Percentiles rank a stretch among this genome's conserved stretches.
Conservation (phyloP, 2,888 invertebrate genomes). For the Strigamia crassipes region DNA sequence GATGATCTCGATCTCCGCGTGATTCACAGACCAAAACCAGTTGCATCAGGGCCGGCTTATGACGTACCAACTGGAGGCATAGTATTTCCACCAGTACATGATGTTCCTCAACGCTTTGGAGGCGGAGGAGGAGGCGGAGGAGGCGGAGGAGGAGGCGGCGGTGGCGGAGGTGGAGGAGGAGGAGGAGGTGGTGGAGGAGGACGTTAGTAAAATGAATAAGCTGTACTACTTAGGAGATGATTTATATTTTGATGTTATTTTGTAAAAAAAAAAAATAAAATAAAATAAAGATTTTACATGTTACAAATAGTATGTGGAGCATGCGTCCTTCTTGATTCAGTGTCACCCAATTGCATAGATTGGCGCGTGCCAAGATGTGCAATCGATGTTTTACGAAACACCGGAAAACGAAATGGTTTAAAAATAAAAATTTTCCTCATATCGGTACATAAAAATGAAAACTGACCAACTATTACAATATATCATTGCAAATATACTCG, state of each 20-base stretch:
- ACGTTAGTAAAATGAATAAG: not conserved
- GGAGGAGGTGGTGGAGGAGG: not conserved
- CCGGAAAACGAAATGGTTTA: not conserved
- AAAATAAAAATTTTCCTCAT: not conserved
- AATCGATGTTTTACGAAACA: not conserved
- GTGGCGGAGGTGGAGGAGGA: not conserved
- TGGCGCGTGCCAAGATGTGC: not conserved
- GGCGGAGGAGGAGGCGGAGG: not conserved
- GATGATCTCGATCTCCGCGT: not conserved
- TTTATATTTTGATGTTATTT: not conserved
- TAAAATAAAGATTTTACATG: not conserved
- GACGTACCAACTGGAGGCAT: not conserved
- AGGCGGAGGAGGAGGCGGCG: not conserved
- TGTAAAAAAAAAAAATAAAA: not conserved
- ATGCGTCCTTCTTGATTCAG: not conserved
- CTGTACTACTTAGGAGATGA: not conserved
- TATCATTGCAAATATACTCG: not conserved
- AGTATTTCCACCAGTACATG: not conserved
- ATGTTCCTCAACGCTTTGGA: not conserved
- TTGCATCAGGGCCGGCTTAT: not conserved
- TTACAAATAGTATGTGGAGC: not conserved
- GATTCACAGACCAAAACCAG: not conserved
- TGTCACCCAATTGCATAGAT: conserved; percentile 3
- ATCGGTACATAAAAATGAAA: not conserved
- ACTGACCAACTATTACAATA: not conserved